A percentile compares a stretch with the other conserved stretches of the same genome.
phyloP scores from a whole-genome alignment of 1,140 invertebrate species.

The Apis dorsata region DNA sequence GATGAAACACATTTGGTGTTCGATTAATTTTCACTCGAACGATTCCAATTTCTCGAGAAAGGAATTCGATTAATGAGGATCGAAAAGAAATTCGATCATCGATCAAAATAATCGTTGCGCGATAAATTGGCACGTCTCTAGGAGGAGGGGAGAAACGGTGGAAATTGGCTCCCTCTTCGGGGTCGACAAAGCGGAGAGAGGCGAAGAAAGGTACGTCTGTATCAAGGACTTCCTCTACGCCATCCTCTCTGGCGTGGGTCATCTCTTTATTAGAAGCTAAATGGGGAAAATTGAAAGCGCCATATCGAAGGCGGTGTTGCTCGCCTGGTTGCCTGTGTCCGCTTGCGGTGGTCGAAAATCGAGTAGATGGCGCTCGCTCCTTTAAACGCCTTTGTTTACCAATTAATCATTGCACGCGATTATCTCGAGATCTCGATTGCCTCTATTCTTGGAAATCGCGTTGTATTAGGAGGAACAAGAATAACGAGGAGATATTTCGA shows the following conservation, averaged over 20 bases:
- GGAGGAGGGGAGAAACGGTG: not conserved
- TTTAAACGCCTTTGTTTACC: slow-evolving; percentile 24
- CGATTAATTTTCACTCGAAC: too few relatives aligned
- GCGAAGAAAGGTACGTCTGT: slow-evolving; percentile 46
- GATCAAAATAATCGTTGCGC: not conserved
- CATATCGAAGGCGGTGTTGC: slow-evolving; percentile 48
- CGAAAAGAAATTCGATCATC: not conserved
- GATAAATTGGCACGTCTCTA: not conserved
- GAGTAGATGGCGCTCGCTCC: not conserved
- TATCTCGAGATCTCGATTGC: too few relatives aligned
- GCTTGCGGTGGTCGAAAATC: slow-evolving; percentile 1
- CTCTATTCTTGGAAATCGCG: too few relatives aligned
- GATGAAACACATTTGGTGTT: too few relatives aligned
- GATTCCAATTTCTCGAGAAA: too few relatives aligned
- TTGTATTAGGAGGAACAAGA: too few relatives aligned
- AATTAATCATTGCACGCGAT: not conserved
- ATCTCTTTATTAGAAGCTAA: slow-evolving; percentile 73
- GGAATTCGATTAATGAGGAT: too few relatives aligned
- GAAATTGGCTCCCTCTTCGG: slow-evolving; percentile 44
- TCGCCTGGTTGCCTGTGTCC: slow-evolving; percentile 10
- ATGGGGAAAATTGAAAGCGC: slow-evolving; percentile 77
- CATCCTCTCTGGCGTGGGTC: slow-evolving; percentile 54
- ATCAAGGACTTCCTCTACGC: slow-evolving; percentile 59
- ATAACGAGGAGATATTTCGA: too few relatives aligned
- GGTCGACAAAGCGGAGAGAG: slow-evolving; percentile 27